Conservation (phyloP, 1,140 invertebrate genomes). For the Cecropterus lyciades region DNA sequence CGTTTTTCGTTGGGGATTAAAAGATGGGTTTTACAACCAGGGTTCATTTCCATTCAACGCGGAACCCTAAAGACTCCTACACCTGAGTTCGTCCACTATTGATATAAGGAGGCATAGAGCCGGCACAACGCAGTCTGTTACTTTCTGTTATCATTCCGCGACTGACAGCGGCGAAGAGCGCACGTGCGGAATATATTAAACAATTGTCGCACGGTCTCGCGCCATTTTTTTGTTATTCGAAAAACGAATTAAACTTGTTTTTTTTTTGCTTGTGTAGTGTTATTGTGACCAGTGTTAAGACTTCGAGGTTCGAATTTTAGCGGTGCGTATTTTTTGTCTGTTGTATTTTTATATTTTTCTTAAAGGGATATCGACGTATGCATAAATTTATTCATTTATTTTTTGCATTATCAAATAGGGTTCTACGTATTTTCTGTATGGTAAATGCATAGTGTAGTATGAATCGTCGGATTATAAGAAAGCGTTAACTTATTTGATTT, state of each 20-base stretch:
- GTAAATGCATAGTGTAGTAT: too few relatives aligned
- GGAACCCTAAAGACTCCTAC: conserved; percentile 36
- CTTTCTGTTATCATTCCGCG: conserved; percentile 53
- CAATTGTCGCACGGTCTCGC: not conserved
- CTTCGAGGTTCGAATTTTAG: conserved; percentile 1
- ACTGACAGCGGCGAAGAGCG: conserved; percentile 43
- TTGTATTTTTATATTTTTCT: too few relatives aligned
- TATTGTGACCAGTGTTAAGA: not conserved
- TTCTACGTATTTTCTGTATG: too few relatives aligned
- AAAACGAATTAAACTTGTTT: not conserved
- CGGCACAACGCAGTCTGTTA: conserved; percentile 39
- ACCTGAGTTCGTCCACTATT: conserved; percentile 42
- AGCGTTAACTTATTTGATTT: too few relatives aligned
- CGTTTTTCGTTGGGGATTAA: too few relatives aligned
- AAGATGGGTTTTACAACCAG: too few relatives aligned
- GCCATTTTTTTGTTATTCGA: conserved; percentile 6
- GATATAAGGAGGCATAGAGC: conserved; percentile 48
- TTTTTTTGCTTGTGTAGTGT: conserved; percentile 7
- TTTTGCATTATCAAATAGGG: too few relatives aligned
- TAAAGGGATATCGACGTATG: too few relatives aligned
- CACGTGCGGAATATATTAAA: conserved; percentile 38
- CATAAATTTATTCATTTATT: too few relatives aligned
- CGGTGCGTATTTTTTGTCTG: conserved; percentile 2
- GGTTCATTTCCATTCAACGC: not conserved
- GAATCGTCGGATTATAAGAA: too few relatives aligned